Percentiles rank a stretch among this genome's conserved stretches.
Evolutionary conservation across 2,113 vertebrate species (phyloP).

Genomic region (Sylvia atricapilla): DNA sequence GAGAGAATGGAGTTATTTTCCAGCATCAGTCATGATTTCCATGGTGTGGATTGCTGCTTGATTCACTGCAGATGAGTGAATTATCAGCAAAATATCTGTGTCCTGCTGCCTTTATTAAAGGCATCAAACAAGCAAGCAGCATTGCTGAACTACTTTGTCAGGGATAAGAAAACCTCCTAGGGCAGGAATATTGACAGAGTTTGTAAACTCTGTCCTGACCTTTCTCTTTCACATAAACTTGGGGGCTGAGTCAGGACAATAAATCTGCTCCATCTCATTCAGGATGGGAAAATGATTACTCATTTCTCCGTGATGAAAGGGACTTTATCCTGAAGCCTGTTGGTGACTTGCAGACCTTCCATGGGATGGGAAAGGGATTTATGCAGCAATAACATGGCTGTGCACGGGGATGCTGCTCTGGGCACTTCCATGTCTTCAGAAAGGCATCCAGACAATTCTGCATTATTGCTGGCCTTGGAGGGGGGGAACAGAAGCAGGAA

Average conservation of each 20-base stretch:
- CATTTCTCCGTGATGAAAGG: neutral
- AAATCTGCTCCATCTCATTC: constrained; percentile 25
- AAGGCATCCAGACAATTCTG: neutral
- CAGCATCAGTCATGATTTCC: neutral
- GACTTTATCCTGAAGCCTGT: neutral
- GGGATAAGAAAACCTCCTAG: neutral
- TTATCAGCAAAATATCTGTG: neutral
- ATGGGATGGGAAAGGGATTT: neutral
- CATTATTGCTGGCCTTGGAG: accelerated
- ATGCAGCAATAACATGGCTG: accelerated
- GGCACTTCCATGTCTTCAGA: accelerated
- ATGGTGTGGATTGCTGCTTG: neutral
- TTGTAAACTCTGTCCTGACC: constrained; percentile 32
- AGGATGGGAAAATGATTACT: constrained; percentile 21
- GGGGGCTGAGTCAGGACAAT: constrained; percentile 47
- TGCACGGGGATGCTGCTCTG: accelerated
- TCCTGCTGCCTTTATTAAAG: neutral
- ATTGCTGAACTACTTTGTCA: neutral
- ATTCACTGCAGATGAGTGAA: neutral
- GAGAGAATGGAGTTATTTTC: neutral
- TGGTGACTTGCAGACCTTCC: neutral
- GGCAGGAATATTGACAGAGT: neutral
- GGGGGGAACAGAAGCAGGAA: neutral
- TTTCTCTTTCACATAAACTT: constrained; percentile 5
- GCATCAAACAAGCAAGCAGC: neutral